Percentiles rank a stretch among this genome's conserved stretches.
phyloP scores from a whole-genome alignment of 2,113 vertebrate genomes.

The Mus musculus region GRCm39 chr12:108064501-108065000 shows the following conservation, averaged over 20 bases:
- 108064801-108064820: constrained; percentile 27
- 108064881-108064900: constrained; percentile 21
- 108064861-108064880: constrained; percentile 10
- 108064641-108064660: rapidly evolving
- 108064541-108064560: no score
- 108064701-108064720: rapidly evolving
- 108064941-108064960: neutral
- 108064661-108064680: neutral
- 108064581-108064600: neutral
- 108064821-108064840: constrained; percentile 24
- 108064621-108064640: neutral
- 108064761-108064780: neutral
- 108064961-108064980: rapidly evolving
- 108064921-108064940: neutral
- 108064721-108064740: rapidly evolving
- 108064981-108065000: rapidly evolving
- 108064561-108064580: neutral
- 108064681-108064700: no score
- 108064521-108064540: neutral
- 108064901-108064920: constrained; percentile 22
- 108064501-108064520: neutral
- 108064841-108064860: constrained; percentile 40
- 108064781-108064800: neutral
- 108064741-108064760: neutral
- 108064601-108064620: neutral